phyloP scores from a whole-genome alignment of 2,797 vertebrate species.

The Pelochelys cantorii region DNA sequence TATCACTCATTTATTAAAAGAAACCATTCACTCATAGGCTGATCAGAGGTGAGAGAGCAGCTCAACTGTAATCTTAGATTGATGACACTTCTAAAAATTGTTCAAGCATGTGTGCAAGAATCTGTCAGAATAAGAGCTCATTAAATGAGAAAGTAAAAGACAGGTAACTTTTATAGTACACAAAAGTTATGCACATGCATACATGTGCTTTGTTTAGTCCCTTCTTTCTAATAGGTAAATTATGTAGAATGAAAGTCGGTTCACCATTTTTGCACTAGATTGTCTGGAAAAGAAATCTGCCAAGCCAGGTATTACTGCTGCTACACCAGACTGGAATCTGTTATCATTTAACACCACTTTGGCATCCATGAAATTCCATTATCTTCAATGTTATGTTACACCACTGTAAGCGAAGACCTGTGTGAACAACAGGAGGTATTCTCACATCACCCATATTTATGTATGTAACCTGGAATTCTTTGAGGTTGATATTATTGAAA shows the following conservation, averaged over 20 bases:
- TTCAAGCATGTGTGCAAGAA: slow-evolving; percentile 68
- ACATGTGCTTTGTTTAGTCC: slow-evolving; percentile 67
- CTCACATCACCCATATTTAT: background rate
- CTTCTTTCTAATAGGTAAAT: slow-evolving; percentile 59
- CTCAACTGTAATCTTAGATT: slow-evolving; percentile 57
- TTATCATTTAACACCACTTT: background rate
- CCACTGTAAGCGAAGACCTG: background rate
- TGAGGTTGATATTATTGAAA: background rate
- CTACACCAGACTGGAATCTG: fast-evolving
- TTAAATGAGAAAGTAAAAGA: slow-evolving; percentile 64
- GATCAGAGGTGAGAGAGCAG: slow-evolving; percentile 50
- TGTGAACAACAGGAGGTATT: background rate
- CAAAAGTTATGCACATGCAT: slow-evolving; percentile 50
- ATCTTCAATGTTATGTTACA: background rate
- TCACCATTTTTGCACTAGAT: slow-evolving; percentile 63
- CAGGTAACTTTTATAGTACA: slow-evolving; percentile 68
- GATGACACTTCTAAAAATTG: slow-evolving; percentile 71
- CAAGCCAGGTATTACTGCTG: slow-evolving; percentile 29
- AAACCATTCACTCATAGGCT: slow-evolving; percentile 62
- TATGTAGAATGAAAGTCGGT: slow-evolving; percentile 32
- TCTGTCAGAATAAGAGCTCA: slow-evolving; percentile 69
- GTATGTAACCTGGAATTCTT: background rate
- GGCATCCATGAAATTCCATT: slow-evolving; percentile 6
- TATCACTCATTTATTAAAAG: slow-evolving; percentile 75
- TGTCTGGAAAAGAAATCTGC: slow-evolving; percentile 59